A percentile compares a stretch with the other conserved stretches of the same genome.
Conservation (phyloP, 2,113 vertebrate genomes). For the Calyptommatus sinebrachiatus region DNA sequence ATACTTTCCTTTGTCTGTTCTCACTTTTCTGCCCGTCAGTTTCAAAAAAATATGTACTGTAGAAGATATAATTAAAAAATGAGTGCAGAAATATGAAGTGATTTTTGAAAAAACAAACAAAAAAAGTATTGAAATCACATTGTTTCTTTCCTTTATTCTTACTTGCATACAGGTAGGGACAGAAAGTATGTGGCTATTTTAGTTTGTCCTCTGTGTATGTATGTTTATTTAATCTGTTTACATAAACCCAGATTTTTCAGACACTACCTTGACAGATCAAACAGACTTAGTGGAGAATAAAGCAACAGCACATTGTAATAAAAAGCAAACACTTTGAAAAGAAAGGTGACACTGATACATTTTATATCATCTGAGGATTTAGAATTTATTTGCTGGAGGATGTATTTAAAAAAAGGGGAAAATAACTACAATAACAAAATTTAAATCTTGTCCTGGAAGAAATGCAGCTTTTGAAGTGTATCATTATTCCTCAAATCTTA, state of each 20-base stretch:
- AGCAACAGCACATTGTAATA: neutral
- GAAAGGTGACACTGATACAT: slow-evolving; percentile 8
- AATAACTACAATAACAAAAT: neutral
- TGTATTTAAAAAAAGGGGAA: neutral
- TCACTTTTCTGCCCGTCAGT: no score
- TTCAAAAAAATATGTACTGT: neutral
- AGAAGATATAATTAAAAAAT: neutral
- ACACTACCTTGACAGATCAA: neutral
- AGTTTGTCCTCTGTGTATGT: neutral
- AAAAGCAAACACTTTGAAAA: slow-evolving; percentile 5
- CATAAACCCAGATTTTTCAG: slow-evolving; percentile 6
- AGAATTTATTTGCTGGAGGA: neutral
- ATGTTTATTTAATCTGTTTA: slow-evolving; percentile 17
- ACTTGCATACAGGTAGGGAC: neutral
- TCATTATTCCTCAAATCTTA: neutral
- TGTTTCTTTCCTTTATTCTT: neutral
- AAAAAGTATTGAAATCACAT: neutral
- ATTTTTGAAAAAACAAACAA: neutral
- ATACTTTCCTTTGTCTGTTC: no score
- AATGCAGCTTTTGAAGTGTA: neutral
- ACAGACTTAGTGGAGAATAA: neutral
- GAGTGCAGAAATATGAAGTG: neutral
- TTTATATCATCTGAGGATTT: neutral
- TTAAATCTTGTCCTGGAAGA: neutral
- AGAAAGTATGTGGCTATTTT: neutral